Evolutionary conservation across 1,140 invertebrate species (phyloP), one percentile per base, ranked within the genome.

Genomic region (Hermetia illucens): DNA sequence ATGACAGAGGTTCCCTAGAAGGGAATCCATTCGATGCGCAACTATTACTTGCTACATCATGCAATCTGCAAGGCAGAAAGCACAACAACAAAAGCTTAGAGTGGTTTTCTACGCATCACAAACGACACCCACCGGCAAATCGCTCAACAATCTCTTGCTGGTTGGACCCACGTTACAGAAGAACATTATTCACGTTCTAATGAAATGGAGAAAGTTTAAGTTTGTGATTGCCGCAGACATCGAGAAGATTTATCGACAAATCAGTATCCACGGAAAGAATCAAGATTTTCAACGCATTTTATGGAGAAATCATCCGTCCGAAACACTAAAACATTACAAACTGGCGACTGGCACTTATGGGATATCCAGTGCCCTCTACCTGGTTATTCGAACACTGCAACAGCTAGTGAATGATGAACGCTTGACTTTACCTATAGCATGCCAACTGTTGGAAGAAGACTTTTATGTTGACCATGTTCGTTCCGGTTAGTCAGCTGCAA

Each of bases 51-150:
- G n/a, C n/a, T n/a, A n/a, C n/a, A n/a, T n/a, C n/a, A n/a, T n/a
- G n/a, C n/a, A n/a, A n/a, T n/a, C n/a, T n/a, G n/a, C n/a, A n/a
- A n/a, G n/a, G n/a, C n/a, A n/a, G n/a, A n/a, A n/a, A 27, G 24
- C 24, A 27, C 24, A 27, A 27, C 24, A 8, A 27, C 24, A 27
- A 27, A 27, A 27, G n/a, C 24, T 27, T 27, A 25, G 57, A 1
- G 47, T 53, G 1, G 52, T 60, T 9, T 62, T 63, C 33, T 49
- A 63, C 42, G 51, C 47, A 18, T 50, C 46, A 5, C 8, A 10
- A 5, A 41, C 16, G 18, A 43, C 45, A 16, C 36, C 39, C 6
- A 41, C 27, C n/a, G 48, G 46, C 12, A 38, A 35, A 1, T 46
- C 47, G 2, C 34, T 58, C 1, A 55, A 56, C 30, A 43, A 55